Percentiles rank a stretch among this genome's conserved stretches.
Conservation (phyloP, 2,113 vertebrate genomes). For the Micronycteris hirsuta region DNA sequence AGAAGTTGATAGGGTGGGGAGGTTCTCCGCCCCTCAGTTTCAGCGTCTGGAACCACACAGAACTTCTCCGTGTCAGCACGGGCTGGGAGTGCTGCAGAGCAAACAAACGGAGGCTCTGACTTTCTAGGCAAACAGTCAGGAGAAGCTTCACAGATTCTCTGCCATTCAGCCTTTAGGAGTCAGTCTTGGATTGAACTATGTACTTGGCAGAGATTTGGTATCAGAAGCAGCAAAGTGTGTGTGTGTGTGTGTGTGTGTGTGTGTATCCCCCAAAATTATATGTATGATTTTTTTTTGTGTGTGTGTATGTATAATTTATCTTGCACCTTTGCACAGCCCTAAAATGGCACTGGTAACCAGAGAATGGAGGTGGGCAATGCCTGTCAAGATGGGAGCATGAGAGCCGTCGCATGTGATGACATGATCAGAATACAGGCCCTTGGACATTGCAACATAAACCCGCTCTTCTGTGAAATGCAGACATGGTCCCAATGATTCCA, state of each 20-base stretch:
- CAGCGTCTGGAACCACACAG: background rate
- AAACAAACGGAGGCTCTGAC: background rate
- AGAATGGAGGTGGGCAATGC: background rate
- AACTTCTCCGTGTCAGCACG: background rate
- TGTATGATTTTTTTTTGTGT: too few species aligned
- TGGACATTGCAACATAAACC: background rate
- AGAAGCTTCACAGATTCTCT: background rate
- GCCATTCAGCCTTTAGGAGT: background rate
- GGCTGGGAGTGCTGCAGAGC: background rate
- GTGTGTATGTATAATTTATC: too few species aligned
- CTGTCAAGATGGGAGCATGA: too few species aligned
- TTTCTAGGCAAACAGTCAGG: background rate
- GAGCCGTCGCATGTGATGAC: background rate
- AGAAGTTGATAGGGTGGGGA: background rate
- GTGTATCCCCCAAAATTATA: too few species aligned
- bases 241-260: too few species aligned
- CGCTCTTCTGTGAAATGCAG: background rate
- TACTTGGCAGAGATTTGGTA: background rate
- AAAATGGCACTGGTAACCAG: background rate
- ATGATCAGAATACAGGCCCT: background rate
- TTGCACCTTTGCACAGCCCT: background rate
- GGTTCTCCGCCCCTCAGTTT: background rate
- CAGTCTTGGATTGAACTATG: background rate
- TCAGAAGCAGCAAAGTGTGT: background rate
- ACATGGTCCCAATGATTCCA: background rate